phyloP scores from a whole-genome alignment of 2,888 invertebrate species.

The Deilephila elpenor region DNA sequence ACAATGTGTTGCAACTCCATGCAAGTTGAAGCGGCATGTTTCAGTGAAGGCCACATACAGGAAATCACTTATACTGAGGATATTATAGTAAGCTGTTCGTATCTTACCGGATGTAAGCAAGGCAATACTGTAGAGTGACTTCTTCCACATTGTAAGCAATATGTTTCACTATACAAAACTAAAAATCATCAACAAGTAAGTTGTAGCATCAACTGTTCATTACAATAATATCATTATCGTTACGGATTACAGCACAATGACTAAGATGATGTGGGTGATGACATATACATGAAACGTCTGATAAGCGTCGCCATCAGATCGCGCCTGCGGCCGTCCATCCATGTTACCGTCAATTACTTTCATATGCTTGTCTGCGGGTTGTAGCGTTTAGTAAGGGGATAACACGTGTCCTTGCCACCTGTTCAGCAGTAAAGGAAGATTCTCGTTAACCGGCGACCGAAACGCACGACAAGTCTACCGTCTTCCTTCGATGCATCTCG shows the following conservation, averaged over 20 bases:
- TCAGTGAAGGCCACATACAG: conserved; percentile 75
- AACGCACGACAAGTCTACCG: conserved; percentile 3
- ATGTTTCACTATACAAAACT: conserved; percentile 83
- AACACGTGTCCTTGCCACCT: conserved; percentile 44
- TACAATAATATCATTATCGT: conserved; percentile 66
- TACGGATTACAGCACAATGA: conserved; percentile 79
- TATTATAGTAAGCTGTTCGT: conserved; percentile 83
- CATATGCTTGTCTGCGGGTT: conserved; percentile 10
- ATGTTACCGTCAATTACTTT: conserved; percentile 12
- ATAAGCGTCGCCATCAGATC: conserved; percentile 59
- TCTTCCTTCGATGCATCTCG: conserved; percentile 58
- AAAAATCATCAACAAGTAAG: conserved; percentile 79
- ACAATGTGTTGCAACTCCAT: conserved; percentile 49
- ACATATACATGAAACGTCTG: conserved; percentile 66
- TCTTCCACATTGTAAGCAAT: conserved; percentile 84
- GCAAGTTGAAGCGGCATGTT: conserved; percentile 67
- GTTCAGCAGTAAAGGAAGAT: conserved; percentile 52
- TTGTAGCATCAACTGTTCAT: conserved; percentile 82
- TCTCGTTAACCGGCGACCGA: conserved; percentile 23
- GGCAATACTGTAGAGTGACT: conserved; percentile 84
- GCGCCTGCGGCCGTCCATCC: conserved; percentile 33
- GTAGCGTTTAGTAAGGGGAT: conserved; percentile 25
- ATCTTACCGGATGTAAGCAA: conserved; percentile 85
- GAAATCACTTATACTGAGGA: conserved; percentile 82
- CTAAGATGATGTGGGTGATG: conserved; percentile 75